Conservation (phyloP, 2,888 invertebrate species). For the Eueremaeus valkanovi region DNA sequence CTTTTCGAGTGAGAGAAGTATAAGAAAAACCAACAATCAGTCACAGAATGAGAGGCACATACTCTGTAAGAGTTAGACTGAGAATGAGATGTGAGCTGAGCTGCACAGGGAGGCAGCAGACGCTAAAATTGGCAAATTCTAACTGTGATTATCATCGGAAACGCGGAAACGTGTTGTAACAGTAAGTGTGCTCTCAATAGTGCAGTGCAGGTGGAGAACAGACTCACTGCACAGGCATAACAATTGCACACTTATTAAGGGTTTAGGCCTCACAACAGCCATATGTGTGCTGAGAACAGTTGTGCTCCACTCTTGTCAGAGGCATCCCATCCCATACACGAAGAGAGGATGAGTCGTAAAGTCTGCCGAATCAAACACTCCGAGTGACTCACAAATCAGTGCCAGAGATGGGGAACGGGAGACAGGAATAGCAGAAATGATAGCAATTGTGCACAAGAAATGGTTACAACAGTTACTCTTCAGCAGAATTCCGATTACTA, state of each 20-base stretch:
- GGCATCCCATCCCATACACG: not conserved
- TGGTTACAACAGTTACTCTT: no score
- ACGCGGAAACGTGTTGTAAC: conserved; percentile 28
- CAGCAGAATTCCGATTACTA: no score
- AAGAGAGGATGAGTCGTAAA: not conserved
- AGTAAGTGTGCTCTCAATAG: not conserved
- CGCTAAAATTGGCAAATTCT: conserved; percentile 17
- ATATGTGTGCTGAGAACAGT: not conserved
- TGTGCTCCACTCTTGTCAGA: not conserved
- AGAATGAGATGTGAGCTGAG: not conserved
- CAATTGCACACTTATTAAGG: not conserved
- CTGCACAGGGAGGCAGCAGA: not conserved
- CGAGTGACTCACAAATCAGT: not conserved
- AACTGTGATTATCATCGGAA: conserved; percentile 19
- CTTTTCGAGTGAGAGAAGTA: not conserved
- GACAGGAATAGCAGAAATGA: conserved; percentile 20
- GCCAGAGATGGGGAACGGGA: not conserved
- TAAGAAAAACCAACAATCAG: conserved; percentile 4
- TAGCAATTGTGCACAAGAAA: not conserved
- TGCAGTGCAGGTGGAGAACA: conserved; percentile 8
- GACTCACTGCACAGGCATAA: not conserved
- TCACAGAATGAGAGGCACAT: not conserved
- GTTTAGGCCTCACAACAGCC: not conserved
- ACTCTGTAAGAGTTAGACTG: not conserved
- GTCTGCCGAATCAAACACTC: not conserved